phyloP scores from a whole-genome alignment of 2,888 invertebrate genomes.

The Therioaphis trifolii region DNA sequence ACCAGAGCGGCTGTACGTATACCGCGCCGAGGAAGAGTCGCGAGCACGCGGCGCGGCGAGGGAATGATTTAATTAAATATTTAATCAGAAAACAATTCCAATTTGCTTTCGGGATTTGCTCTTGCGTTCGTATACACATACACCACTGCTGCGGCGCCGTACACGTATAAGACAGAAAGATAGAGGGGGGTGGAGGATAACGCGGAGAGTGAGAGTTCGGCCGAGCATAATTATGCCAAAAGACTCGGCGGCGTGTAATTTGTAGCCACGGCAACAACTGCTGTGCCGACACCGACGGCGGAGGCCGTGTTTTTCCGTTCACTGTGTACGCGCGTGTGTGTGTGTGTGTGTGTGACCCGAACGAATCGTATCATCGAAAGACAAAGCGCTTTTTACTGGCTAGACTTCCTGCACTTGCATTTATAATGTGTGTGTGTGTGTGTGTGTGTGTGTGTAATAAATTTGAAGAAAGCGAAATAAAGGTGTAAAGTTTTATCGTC shows the following conservation, averaged over 20 bases:
- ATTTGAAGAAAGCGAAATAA: too few species aligned
- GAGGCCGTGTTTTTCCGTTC: slow-evolving; percentile 16
- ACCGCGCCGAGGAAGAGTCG: background rate
- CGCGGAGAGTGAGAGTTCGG: slow-evolving; percentile 48
- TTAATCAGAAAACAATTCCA: slow-evolving; percentile 66
- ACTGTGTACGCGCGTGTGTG: background rate
- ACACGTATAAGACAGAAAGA: background rate
- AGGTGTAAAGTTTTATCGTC: too few species aligned
- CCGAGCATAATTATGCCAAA: slow-evolving; percentile 59
- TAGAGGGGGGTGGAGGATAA: background rate
- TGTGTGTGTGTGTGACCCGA: background rate
- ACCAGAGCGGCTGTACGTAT: background rate
- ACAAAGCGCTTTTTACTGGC: slow-evolving; percentile 34
- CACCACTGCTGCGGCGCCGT: background rate
- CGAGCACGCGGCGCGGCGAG: background rate
- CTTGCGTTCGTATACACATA: background rate
- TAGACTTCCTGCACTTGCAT: background rate
- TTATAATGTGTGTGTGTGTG: too few species aligned
- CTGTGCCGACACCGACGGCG: slow-evolving; percentile 29
- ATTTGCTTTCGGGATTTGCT: slow-evolving; percentile 63
- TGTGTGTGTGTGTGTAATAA: too few species aligned
- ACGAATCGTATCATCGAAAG: slow-evolving; percentile 21
- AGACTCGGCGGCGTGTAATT: slow-evolving; percentile 59
- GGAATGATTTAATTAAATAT: slow-evolving; percentile 65
- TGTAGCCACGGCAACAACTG: slow-evolving; percentile 62